Percentiles rank a stretch among this genome's conserved stretches.
Conservation (phyloP, 2,113 vertebrate species). For the Solenodon paradoxus region DNA sequence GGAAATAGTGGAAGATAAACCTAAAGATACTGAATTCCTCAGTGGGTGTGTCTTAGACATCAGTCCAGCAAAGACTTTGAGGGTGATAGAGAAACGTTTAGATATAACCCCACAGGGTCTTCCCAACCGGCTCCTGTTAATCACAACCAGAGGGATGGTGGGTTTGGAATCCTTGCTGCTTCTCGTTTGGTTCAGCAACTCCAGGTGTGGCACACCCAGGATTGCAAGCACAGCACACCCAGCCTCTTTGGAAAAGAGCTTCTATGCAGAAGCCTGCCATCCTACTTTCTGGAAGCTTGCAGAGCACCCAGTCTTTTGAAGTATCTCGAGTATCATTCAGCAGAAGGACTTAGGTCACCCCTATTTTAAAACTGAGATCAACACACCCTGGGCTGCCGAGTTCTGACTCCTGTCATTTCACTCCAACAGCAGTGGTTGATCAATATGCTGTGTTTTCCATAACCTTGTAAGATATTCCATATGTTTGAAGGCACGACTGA, state of each 20-base stretch:
- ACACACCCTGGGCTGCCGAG: neutral
- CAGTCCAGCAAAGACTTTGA: neutral
- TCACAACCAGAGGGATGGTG: rapidly evolving
- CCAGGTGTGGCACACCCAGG: neutral
- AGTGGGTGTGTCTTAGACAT: too few species aligned
- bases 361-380: neutral
- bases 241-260: neutral
- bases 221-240: neutral
- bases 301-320: neutral
- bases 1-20: neutral
- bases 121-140: neutral
- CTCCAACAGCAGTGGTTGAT: neutral
- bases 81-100: neutral
- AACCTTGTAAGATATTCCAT: neutral
- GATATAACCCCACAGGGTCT: neutral
- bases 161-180: neutral
- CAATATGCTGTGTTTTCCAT: neutral
- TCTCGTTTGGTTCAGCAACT: neutral
- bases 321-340: neutral
- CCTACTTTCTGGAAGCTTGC: neutral
- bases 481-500: neutral
- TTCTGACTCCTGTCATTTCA: rapidly evolving
- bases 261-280: neutral
- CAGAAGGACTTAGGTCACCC: neutral
- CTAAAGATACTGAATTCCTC: neutral